Evolutionary conservation across 2,888 invertebrate species (phyloP), one percentile per base, ranked within the genome.

Genomic region (Hylaea fasciaria): DNA sequence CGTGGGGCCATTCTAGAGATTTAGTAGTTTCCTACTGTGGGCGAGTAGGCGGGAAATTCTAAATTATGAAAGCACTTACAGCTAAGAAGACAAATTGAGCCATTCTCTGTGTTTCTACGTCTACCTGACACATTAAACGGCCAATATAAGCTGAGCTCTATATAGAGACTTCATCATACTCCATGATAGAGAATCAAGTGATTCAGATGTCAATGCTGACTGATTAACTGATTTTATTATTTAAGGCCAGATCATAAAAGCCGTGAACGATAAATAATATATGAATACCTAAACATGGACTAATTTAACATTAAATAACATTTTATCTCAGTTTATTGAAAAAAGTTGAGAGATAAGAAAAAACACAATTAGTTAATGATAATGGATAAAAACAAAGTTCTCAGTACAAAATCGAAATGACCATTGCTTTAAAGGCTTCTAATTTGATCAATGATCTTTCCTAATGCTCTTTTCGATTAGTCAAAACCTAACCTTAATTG

Each of bases 41-140:
- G 73, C 70, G 64, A 74, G 88, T 85, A 79, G 87, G 87, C 78
- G 85, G 76, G 78, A 41, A 46, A 79, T 78, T 78, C 80, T 87
- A 84, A 88, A 87, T 89, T 86, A 87, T 82, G 80, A 67, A 81
- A 80, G 80, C 83, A 86, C 83, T 86, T 87, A 83, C 74, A 72
- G 72, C 68, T 69, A 70, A 69, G 72, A 81, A 82, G 85, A 86
- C 83, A 86, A 87, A 88, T 88, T 86, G 87, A 86, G 82, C 78
- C 76, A 82, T 86, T 87, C 82, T 74, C 73, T 80, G 71, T 71
- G 71, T 77, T 78, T 78, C 79, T 80, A 79, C 76, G 78, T 81
- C 74, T 77, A 77, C 74, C 77, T 78, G 74, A 72, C 68, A 62
- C 64, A 57, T 58, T 73, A 69, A 76, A 55, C 66, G 68, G 69